These are phyloP conservation scores for Ophion obscuratus DNA, from an alignment of 2,888 invertebrate genomes.

Conservation along the genomic window DNA sequence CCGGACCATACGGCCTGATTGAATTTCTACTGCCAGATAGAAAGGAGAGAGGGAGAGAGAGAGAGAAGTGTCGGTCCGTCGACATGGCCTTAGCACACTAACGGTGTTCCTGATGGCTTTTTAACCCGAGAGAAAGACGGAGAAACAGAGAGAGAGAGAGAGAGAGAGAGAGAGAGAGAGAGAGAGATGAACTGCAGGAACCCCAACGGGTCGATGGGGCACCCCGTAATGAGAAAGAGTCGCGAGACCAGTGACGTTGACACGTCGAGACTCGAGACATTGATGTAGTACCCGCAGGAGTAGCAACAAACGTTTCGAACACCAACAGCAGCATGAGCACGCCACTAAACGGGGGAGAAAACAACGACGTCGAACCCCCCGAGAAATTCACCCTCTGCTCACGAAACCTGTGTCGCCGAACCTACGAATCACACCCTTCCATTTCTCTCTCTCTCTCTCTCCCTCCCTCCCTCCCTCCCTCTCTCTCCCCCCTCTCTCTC, in stretches of 20 bases:
- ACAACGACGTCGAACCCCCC: constrained; percentile 56
- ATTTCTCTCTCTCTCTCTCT: not conserved
- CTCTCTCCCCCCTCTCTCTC: not conserved
- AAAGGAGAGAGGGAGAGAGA: constrained; percentile 11
- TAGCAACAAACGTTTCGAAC: constrained; percentile 48
- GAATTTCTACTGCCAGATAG: constrained; percentile 74
- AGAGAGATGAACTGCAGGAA: constrained; percentile 12
- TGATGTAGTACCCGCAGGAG: constrained; percentile 74
- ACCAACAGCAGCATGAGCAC: constrained; percentile 47
- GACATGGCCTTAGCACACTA: constrained; percentile 11
- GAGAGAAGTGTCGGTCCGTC: constrained; percentile 46
- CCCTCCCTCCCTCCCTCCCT: not conserved
- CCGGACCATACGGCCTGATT: constrained; percentile 72
- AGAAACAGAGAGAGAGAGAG: not conserved
- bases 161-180: constrained; percentile 15
- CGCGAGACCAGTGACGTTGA: constrained; percentile 75
- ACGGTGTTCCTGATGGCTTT: constrained; percentile 48
- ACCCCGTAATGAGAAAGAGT: constrained; percentile 78
- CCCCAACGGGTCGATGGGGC: constrained; percentile 62
- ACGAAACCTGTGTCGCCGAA: constrained; percentile 53
- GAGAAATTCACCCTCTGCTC: constrained; percentile 57
- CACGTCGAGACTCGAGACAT: constrained; percentile 74
- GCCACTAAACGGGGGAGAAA: constrained; percentile 44
- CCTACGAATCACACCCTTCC: constrained; percentile 36
- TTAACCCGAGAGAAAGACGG: constrained; percentile 18